Base-by-base conservation (phyloP, 2,113 vertebrate species). In the Megaleporinus macrocephalus region DNA sequence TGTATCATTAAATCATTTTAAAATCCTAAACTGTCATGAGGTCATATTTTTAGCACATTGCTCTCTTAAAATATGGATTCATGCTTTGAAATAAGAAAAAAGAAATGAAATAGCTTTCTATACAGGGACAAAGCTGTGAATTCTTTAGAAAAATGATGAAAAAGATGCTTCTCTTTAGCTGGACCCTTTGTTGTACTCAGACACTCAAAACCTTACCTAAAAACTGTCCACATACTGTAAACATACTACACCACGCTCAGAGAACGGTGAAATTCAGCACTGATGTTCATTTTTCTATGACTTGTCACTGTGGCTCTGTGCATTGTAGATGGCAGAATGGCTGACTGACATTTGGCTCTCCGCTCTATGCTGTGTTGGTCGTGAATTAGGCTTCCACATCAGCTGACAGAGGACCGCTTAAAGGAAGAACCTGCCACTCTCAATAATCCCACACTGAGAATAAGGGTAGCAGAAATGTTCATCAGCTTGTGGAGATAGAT, bases 401-500 rank as follows among this genome's bases (percentile, higher is more conserved):
- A 76, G 74, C 79, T 57, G 62, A 79, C 36, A 69, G 75, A 85
- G 47, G 72, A 72, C 30, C 18, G 26, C 69, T 75, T 57, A 12
- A 49, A 73, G 69, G 75, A 69, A 74, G 53, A 76, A 85, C 49
- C 75, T 82, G 79, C 33, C 84, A 82, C n/a, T 57, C 55, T 73
- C 72, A 68, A 72, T 85, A 78, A 81, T 47, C 20, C 51, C 24
- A 41, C 36, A 36, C 51, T n/a, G 47, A 68, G 49, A 47, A 65
- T 59, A 18, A 73, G 53, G 22, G 15, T 4, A 26, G 63, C 62
- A 51, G 51, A 69, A 61, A 53, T 18, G 49, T 75, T 81, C 62
- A 30, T 24, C 76, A 63, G 66, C 57, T 65, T 65, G 70, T 66
- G 73, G 20, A 36, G 53, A 57, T 15, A 41, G 73, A 36, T 26